Evolutionary conservation across 1,140 invertebrate genomes (phyloP).

Genomic region (Arctopsyche grandis): DNA sequence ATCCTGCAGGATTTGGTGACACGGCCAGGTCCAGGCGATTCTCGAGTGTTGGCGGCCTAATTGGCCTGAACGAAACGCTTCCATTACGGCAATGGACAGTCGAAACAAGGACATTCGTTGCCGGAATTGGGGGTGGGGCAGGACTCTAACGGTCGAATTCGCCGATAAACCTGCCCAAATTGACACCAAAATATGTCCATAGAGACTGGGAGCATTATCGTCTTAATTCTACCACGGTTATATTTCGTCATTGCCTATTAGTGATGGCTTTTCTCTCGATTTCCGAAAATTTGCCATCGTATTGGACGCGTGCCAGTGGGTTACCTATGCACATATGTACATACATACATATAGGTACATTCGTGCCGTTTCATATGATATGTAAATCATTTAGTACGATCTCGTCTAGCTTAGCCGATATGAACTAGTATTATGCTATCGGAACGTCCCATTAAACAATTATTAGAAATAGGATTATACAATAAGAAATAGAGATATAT

Average conservation of each 20-base stretch:
- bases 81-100: not conserved
- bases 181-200: not conserved
- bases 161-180: slow-evolving; percentile 11
- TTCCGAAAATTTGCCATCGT: not conserved
- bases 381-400: slow-evolving; percentile 22
- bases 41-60: not conserved
- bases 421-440: not conserved
- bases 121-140: not conserved
- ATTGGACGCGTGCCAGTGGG: not conserved
- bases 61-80: slow-evolving; percentile 15
- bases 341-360: too few relatives aligned
- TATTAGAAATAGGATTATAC: too few relatives aligned
- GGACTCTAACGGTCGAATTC: too few relatives aligned
- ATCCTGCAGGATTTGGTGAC: too few relatives aligned
- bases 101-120: not conserved
- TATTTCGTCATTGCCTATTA: not conserved
- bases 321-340: too few relatives aligned
- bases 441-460: not conserved
- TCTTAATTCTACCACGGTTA: not conserved
- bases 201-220: too few relatives aligned
- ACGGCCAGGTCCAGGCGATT: not conserved
- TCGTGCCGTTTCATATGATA: not conserved
- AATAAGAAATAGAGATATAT: too few relatives aligned
- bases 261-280: not conserved
- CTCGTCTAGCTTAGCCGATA: not conserved